A percentile compares a stretch with the other conserved stretches of the same genome.
phyloP scores from a whole-genome alignment of 1,140 invertebrate genomes.

The Nebria ingens region DNA sequence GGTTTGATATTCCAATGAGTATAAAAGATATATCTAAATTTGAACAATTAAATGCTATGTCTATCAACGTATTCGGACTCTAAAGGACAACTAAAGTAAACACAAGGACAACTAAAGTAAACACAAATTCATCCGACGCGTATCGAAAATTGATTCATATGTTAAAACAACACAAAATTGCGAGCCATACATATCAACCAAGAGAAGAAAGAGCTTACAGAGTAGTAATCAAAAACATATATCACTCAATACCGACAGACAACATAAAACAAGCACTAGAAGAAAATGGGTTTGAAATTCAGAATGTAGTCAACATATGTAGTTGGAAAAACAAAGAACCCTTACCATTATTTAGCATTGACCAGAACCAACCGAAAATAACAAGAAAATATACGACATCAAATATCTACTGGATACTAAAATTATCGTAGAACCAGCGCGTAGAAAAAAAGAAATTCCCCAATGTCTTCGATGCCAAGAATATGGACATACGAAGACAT shows the following conservation, averaged over 20 bases:
- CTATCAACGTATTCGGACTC: background rate
- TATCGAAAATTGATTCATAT: slow-evolving; percentile 16
- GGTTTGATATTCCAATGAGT: background rate
- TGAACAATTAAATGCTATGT: background rate
- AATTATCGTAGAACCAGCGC: slow-evolving; percentile 26
- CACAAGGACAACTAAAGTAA: slow-evolving; percentile 14
- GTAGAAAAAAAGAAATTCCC: slow-evolving; percentile 18
- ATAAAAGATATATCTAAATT: background rate
- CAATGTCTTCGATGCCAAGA: slow-evolving; percentile 29
- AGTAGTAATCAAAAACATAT: slow-evolving; percentile 28
- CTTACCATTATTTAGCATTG: slow-evolving; percentile 21
- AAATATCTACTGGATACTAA: slow-evolving; percentile 19
- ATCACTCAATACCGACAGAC: slow-evolving; percentile 22
- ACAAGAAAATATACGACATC: slow-evolving; percentile 23
- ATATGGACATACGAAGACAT: slow-evolving; percentile 29
- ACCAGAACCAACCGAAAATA: slow-evolving; percentile 22
- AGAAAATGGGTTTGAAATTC: slow-evolving; percentile 21
- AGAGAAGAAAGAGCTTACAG: slow-evolving; percentile 28
- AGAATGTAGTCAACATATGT: slow-evolving; percentile 21
- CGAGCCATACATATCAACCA: slow-evolving; percentile 29
- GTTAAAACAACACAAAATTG: slow-evolving; percentile 16
- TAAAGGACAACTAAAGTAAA: background rate
- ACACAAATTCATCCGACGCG: slow-evolving; percentile 5
- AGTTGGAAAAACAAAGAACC: slow-evolving; percentile 21
- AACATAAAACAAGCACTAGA: slow-evolving; percentile 24